Conservation (phyloP, 2,797 vertebrate species). For the Centropyge bicolor region DNA sequence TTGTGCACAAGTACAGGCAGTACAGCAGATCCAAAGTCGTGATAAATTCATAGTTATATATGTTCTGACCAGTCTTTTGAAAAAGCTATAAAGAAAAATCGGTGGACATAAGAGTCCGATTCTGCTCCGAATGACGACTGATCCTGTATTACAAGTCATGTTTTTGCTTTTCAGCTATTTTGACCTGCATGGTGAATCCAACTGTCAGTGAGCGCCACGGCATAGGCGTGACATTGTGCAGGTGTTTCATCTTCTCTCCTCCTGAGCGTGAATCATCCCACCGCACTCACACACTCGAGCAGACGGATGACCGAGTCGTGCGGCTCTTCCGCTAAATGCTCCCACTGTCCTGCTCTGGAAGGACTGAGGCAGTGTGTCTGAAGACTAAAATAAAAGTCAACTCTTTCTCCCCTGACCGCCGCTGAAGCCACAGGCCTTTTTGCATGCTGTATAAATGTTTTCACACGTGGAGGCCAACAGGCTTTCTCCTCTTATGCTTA, state of each 20-base stretch:
- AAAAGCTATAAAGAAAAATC: neutral
- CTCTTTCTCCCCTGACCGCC: conserved; percentile 71
- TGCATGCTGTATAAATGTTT: conserved; percentile 83
- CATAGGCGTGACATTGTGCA: conserved; percentile 69
- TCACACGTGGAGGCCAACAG: conserved; percentile 64
- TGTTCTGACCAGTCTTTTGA: neutral
- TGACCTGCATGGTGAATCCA: neutral
- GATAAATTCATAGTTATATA: neutral
- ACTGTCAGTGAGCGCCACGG: conserved; percentile 24
- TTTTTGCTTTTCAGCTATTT: neutral
- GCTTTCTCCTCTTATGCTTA: conserved; percentile 70
- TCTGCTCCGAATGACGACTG: neutral
- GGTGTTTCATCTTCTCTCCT: conserved; percentile 60
- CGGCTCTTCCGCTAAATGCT: conserved; percentile 74
- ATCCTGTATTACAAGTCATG: neutral
- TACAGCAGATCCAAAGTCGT: neutral
- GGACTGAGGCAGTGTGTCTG: conserved; percentile 59
- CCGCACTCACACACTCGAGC: conserved; percentile 44
- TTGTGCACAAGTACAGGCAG: neutral
- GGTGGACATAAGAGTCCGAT: neutral
- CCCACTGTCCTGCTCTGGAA: conserved; percentile 71
- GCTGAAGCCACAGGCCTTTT: conserved; percentile 62
- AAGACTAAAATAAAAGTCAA: conserved; percentile 77
- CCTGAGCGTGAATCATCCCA: conserved; percentile 52
- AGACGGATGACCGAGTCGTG: conserved; percentile 47